Base-by-base conservation (phyloP, 2,888 invertebrate species). In the Cremastinae sp. region DNA sequence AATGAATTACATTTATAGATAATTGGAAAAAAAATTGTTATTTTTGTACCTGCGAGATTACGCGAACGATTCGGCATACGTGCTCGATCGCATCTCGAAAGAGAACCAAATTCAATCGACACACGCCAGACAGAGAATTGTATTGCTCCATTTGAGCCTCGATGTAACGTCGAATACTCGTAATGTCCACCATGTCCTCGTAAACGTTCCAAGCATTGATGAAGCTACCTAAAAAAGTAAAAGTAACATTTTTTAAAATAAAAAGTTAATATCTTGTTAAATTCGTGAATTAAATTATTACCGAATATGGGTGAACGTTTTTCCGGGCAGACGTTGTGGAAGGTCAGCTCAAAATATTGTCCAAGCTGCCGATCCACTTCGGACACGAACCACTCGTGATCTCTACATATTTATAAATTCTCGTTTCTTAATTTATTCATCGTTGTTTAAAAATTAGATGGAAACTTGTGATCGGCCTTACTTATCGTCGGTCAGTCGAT, bases 31-130 rank as follows among this genome's bases (percentile, higher is more conserved):
- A 28, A 53, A 28, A 5, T 5, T 12, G 7, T 14, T 34, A 12
- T 16, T 36, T 58, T 8, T 14, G 8, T 71, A 87, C 87, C 86
- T 92, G 96, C 0, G 96, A 95, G 69, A 97, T 93, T 34, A 97
- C 95, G 49, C 97, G 92, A 20, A 95, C 94, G 74, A 97, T 94
- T 78, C 96, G 93, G 75, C 95, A 94, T 66, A 97, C 92, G 89
- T 97, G 97, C 83, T 96, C 95, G 49, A 97, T 94, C 8, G 97
- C 97, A 85, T 97, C 96, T 82, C 93, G 94, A 90, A 97, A 97
- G 74, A 97, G 92, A 4, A 97, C 96, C 74, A 97, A 90, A 87
- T 96, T 94, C 93, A 97, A 93, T 82, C 93, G 92, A 1, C 95
- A 92, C 20, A 94, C 94, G 0, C 96, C 96, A 0, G 96, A 95